Base-by-base conservation (phyloP, 2,888 invertebrate genomes). In the Ellobium chinense region DNA sequence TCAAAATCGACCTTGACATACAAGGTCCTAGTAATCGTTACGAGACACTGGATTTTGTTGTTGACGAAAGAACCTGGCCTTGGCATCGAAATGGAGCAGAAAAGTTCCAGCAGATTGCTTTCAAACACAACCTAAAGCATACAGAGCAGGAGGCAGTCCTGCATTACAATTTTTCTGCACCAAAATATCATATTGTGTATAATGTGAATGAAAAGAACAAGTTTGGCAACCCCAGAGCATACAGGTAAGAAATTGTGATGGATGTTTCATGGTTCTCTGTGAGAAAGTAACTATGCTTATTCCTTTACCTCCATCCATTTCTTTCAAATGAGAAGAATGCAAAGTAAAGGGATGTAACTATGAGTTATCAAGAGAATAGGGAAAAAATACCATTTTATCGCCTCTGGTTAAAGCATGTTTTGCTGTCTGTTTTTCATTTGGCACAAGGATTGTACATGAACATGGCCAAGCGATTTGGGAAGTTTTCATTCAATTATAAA, bases 1-100 rank as follows among this genome's bases (percentile, higher is more conserved):
- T 87, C 74, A 88, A 88, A 77, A 81, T 88, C 18, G 88, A 88
- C 80, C 68, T 89, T 14, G 89, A 89, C 74, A 84, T 88, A 56
- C 75, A 78, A 31, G 88, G 87, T 24, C 83, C 81, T n/a, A 65
- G 58, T 12, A 89, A 89, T 78, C 73, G 89, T 24, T 88, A 88
- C 70, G 86, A 87, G 60, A 88, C 86, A 4, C 72, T 89, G 34
- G 85, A 89, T 75, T 85, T 88, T 18, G 63, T 72, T 5, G 54
- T 82, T 1, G 86, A 87, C 31, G 81, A 85, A 12, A 36, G 75
- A 34, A 62, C 78, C 36, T 83, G 86, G 82, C 78, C 82, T 27
- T 84, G 85, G 85, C 46, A 80, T 58, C 7, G 58, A 7, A 31
- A 63, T 0, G 73, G 76, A 4, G 5, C 27, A 4, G 60, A 80